Evolutionary conservation across 1,140 invertebrate genomes (phyloP), one percentile per base, ranked within the genome.

Genomic region (Laupala kohalensis): DNA sequence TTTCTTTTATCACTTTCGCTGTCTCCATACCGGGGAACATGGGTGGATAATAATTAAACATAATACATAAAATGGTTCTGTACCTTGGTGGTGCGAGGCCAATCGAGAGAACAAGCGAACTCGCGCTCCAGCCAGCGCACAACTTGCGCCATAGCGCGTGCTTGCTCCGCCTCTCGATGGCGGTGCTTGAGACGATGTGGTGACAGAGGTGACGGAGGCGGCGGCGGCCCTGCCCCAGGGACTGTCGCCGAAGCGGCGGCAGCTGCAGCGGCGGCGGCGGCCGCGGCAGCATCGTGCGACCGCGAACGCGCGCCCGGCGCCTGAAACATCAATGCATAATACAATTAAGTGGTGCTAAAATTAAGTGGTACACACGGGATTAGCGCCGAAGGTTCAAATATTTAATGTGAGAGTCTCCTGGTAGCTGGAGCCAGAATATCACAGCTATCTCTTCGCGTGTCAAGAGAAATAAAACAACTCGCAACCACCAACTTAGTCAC

Each of bases 81-180:
- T n/a, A 64, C 37, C 27, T 67, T 62, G n/a, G 29, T 64, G 5
- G 15, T 67, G 24, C 72, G 73, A 65, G 69, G 67, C 27, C 73
- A 74, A 37, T 77, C 75, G 6, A 78, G 66, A 72, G 76, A 75
- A 23, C 75, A 75, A 25, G 78, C 76, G 74, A 84, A 81, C 73
- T 86, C 85, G 67, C 83, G 81, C 71, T 87, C 85, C 23, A 86
- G 74, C 85, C 85, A 86, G 70, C 83, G 81, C 5, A 86, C 84
- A 5, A 86, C 85, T 73, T 86, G 85, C 0, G 87, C 87, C 89
- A 90, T 91, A 3, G 89, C 89, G 67, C 88, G 78, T 3, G 86
- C 86, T 74, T 89, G 88, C 71, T 90, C 88, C 72, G 87, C 85
- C 73, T 90, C 88, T 19, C 89, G 77, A 53, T 87, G 86, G 4